These are phyloP conservation scores for Gerris buenoi DNA, from an alignment of 1,140 invertebrate genomes.

Conservation along the genomic window DNA sequence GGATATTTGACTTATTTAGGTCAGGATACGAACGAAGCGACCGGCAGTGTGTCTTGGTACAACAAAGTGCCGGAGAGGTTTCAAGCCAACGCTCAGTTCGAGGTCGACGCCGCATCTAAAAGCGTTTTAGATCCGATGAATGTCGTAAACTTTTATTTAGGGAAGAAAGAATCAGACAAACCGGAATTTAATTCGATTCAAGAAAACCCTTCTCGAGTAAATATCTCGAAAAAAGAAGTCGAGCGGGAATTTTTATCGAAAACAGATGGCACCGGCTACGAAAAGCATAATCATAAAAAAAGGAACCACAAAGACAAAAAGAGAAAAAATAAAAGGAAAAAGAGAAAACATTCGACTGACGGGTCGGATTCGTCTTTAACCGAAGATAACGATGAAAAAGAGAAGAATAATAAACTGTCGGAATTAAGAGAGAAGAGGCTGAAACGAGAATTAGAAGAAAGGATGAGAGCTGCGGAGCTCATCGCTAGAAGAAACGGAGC, in stretches of 20 bases:
- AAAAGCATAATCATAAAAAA: conserved; percentile 31
- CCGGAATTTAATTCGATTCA: not conserved
- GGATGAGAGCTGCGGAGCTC: conserved; percentile 47
- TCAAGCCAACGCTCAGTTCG: conserved; percentile 32
- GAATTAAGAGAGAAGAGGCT: conserved; percentile 62
- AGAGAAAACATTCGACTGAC: conserved; percentile 23
- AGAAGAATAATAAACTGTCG: conserved; percentile 41
- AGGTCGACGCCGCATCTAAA: conserved; percentile 46
- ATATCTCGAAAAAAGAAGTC: conserved; percentile 18
- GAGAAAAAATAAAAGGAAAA: conserved; percentile 25
- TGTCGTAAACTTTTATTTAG: conserved; percentile 39
- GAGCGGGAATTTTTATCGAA: too few relatives aligned
- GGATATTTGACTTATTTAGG: conserved; percentile 91
- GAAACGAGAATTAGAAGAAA: conserved; percentile 61
- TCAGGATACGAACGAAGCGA: conserved; percentile 76
- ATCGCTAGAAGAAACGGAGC: conserved; percentile 47
- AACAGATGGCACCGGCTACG: conserved; percentile 31
- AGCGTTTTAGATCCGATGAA: conserved; percentile 54
- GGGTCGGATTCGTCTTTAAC: not conserved
- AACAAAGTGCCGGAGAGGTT: conserved; percentile 43
- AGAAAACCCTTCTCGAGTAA: not conserved
- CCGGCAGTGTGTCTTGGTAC: conserved; percentile 69
- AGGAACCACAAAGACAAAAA: conserved; percentile 26
- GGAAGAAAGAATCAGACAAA: conserved; percentile 20
- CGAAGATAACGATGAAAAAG: conserved; percentile 21